Evolutionary conservation across 2,888 invertebrate species (phyloP).

Genomic region (Gymnosoma rotundatum): DNA sequence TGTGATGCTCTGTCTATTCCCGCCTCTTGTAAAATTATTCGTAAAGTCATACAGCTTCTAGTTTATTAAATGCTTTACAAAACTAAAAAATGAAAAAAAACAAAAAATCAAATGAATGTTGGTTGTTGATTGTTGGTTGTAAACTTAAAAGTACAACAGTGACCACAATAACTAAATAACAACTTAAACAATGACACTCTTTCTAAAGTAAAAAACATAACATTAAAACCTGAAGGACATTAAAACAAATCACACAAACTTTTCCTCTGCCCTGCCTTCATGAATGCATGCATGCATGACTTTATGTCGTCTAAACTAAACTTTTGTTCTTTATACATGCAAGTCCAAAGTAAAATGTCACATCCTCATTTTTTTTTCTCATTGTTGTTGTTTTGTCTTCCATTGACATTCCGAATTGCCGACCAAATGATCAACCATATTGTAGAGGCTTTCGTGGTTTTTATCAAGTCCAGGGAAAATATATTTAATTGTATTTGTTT

Average conservation of each 20-base stretch:
- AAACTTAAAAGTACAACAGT: background rate
- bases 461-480: constrained; percentile 5
- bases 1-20: background rate
- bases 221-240: constrained; percentile 54
- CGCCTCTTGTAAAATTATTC: constrained; percentile 39
- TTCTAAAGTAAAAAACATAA: background rate
- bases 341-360: constrained; percentile 66
- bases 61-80: constrained; percentile 36
- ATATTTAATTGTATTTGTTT: constrained; percentile 52
- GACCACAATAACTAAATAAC: constrained; percentile 38
- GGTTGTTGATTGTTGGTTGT: background rate
- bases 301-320: constrained; percentile 48
- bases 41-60: constrained; percentile 8
- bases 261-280: constrained; percentile 44
- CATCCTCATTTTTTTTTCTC: constrained; percentile 38
- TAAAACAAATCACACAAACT: constrained; percentile 57
- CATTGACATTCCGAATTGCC: constrained; percentile 53
- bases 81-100: background rate
- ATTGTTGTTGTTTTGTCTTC: constrained; percentile 20
- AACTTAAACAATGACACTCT: constrained; percentile 50
- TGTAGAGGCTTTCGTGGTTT: constrained; percentile 66
- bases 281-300: constrained; percentile 56
- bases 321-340: constrained; percentile 7
- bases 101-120: background rate
- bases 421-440: constrained; percentile 58